Evolutionary conservation across 2,113 vertebrate species (phyloP), one percentile per base, ranked within the genome.

Genomic region (Laticauda laticaudata): DNA sequence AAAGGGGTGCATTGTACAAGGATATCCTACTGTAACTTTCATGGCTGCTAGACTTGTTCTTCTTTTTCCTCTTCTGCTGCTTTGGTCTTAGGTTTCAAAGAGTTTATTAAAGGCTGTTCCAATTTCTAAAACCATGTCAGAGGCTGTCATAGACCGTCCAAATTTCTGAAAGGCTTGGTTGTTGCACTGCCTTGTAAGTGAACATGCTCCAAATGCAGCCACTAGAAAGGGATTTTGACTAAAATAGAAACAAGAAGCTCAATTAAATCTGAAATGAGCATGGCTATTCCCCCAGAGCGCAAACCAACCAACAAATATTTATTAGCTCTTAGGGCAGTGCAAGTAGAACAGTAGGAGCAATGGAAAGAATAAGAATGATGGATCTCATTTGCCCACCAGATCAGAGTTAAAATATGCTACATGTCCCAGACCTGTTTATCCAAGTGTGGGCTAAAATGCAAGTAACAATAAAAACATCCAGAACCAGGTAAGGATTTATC

Each of bases 51-150:
- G 4, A 51, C 45, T 56, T 95, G 45, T 89, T 88, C 45, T 85
- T 92, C 87, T 29, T 75, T 92, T 87, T 90, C 12, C 94, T 94
- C n/a, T 39, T 93, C 15, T 59, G 90, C 51, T 90, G 81, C 95
- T 94, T 87, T 86, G 24, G 95, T 94, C 94, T 99, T 97, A 99
- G 96, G 97, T 98, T 96, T 99, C 98, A 92, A 99, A 99, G 57
- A 99, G 98, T 95, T 98, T 98, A 95, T 92, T 98, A 97, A 99
- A 99, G 89, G 99, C 98, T 0, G 98, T 95, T 88, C 99, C 98
- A 3, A 99, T 97, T 97, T 99, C 99, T 69, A 98, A 97, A 94
- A 99, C 98, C 99, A 99, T 99, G 97, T 99, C 98, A 0, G 98
- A 97, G 91, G 99, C 98, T 91, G 98, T 99, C 96, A 98, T 99